Percentiles rank a stretch among this genome's conserved stretches.
phyloP scores from a whole-genome alignment of 1,140 invertebrate species.

The Habropoda laboriosa region DNA sequence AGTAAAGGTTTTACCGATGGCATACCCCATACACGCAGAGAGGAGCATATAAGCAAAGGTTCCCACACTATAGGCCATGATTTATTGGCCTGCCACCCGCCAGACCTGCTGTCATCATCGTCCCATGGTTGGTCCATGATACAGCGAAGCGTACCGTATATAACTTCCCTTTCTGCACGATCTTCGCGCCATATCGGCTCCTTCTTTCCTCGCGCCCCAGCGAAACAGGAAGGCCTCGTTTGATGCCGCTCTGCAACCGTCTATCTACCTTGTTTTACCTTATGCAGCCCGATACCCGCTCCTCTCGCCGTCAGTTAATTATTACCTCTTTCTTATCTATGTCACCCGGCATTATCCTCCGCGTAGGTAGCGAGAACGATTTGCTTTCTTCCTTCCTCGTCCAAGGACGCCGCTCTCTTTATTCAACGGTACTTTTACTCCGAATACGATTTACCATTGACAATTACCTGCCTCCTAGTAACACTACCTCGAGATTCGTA shows the following conservation, averaged over 20 bases:
- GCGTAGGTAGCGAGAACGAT: not conserved
- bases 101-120: conserved; percentile 77
- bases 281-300: conserved; percentile 51
- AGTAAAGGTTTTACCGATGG: conserved; percentile 66
- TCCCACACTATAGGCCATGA: conserved; percentile 75
- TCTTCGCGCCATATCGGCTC: conserved; percentile 65
- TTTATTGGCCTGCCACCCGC: conserved; percentile 78
- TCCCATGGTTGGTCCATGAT: conserved; percentile 61
- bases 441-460: not conserved
- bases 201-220: conserved; percentile 58
- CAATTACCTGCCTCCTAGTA: not conserved
- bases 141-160: conserved; percentile 59
- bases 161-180: conserved; percentile 67
- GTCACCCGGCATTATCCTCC: conserved; percentile 14
- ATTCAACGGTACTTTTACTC: not conserved
- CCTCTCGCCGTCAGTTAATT: conserved; percentile 39
- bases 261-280: conserved; percentile 63
- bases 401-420: not conserved
- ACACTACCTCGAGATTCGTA: not conserved
- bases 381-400: no score
- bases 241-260: conserved; percentile 36
- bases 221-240: conserved; percentile 60
- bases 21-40: conserved; percentile 59
- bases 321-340: conserved; percentile 57
- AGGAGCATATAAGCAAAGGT: conserved; percentile 63